phyloP scores from a whole-genome alignment of 2,888 invertebrate genomes.

The Tipula confusa region DNA sequence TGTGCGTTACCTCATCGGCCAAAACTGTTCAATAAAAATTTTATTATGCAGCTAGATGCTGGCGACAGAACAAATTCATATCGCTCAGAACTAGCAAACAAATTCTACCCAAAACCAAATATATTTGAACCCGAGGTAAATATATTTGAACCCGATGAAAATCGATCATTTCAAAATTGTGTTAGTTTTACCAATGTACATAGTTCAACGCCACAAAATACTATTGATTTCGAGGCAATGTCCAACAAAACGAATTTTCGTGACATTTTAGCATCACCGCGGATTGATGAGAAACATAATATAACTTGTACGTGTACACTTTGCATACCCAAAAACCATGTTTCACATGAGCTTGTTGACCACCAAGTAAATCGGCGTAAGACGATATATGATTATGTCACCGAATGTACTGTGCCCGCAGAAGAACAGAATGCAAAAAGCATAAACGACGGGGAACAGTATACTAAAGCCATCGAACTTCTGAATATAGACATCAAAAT shows the following conservation, averaged over 20 bases:
- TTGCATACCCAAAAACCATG: not conserved
- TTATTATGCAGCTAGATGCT: not conserved
- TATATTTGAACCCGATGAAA: not conserved
- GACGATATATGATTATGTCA: not conserved
- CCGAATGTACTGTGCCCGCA: not conserved
- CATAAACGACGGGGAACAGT: not conserved
- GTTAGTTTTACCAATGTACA: not conserved
- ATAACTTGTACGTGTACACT: too few species aligned
- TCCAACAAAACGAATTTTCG: not conserved
- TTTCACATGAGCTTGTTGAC: not conserved
- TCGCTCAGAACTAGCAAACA: not conserved
- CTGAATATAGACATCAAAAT: not conserved
- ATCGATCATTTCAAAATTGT: not conserved
- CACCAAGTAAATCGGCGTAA: not conserved
- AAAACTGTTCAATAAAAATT: not conserved
- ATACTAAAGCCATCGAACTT: not conserved
- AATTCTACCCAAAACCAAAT: not conserved
- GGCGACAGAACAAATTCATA: not conserved
- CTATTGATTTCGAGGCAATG: too few species aligned
- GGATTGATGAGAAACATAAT: not conserved
- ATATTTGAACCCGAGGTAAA: not conserved
- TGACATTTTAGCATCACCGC: not conserved
- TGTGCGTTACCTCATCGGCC: not conserved
- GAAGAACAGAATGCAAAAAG: too few species aligned
- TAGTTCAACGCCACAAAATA: not conserved